Conservation (phyloP, 1,140 invertebrate species). For the Lucilia sericata region DNA sequence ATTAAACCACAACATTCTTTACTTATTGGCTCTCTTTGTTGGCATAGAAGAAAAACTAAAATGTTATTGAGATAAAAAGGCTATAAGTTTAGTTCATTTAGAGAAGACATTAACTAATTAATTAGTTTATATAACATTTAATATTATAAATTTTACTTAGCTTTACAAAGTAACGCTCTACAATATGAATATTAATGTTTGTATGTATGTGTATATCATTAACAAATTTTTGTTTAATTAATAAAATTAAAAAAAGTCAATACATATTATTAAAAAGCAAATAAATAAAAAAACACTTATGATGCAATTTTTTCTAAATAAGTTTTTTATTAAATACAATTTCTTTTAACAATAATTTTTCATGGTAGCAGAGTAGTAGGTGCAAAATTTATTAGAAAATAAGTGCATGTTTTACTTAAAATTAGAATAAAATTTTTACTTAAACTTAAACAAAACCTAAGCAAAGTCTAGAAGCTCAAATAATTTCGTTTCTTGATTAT, state of each 20-base stretch:
- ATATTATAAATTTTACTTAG: background rate
- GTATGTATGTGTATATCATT: background rate
- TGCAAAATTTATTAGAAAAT: constrained; percentile 33
- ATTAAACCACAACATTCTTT: background rate
- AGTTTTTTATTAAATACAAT: background rate
- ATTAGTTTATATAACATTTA: constrained; percentile 4
- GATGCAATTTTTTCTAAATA: background rate
- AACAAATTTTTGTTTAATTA: background rate
- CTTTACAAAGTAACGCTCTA: constrained; percentile 15
- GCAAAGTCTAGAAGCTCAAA: background rate
- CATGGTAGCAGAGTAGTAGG: background rate
- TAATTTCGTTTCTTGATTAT: background rate
- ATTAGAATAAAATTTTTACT: constrained; percentile 6
- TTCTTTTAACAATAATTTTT: constrained; percentile 27
- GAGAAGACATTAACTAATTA: background rate
- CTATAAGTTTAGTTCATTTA: background rate
- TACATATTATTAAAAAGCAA: background rate
- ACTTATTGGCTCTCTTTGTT: background rate
- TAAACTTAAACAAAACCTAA: background rate
- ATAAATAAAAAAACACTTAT: constrained; percentile 7
- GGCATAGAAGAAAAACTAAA: background rate
- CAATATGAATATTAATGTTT: background rate
- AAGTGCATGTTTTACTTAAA: constrained; percentile 36
- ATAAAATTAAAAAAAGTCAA: constrained; percentile 12
- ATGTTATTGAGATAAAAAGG: background rate